Base-by-base conservation (phyloP, 2,113 vertebrate genomes). In the Aspiorhynchus laticeps region DNA sequence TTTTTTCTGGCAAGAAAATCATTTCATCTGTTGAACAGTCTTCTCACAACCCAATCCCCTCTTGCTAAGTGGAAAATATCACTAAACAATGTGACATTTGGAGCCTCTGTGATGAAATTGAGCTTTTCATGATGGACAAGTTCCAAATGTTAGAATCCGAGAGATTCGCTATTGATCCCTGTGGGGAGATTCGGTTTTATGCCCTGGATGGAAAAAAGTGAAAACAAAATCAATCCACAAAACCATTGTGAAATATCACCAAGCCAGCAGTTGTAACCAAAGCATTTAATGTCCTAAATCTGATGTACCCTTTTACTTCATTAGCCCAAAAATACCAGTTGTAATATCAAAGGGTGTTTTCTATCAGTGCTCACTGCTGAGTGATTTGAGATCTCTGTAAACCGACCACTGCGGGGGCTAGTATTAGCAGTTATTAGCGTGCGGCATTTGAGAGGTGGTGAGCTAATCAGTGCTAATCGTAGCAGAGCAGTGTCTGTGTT, bases 391-490 rank as follows among this genome's bases (percentile, higher is more conserved):
- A 51, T 86, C 38, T 41, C 82, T 80, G 75, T 53, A 53, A 65
- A 28, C 36, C 41, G 28, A 21, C 51, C 56, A 24, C 76, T 6
- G 33, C 41, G 6, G 80, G 84, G 69, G 61, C 21, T 41, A 63
- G 65, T 74, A 14, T 67, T 84, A 33, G 53, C 67, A 41, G 38
- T 85, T 87, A 87, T 89, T 89, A 78, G 61, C 26, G 1, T 21
- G 10, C 56, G 28, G 28, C 83, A 82, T 87, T 87, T 89, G 36
- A 82, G 61, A 76, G 59, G 43, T n/a, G 56, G 78, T 86, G 26
- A 76, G 83, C 88, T 89, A 71, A 87, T 85, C 48, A 85, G 71
- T 1, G 48, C 28, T 89, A 82, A 73, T 89, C 71, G 81, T 78
- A 31, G 36, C 14, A 36, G 4, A 17, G 53, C 59, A 33, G 24